These are phyloP conservation scores for Enteromius thamalakanensis DNA, from an alignment of 2,797 vertebrate genomes.

Conservation along the genomic window DNA sequence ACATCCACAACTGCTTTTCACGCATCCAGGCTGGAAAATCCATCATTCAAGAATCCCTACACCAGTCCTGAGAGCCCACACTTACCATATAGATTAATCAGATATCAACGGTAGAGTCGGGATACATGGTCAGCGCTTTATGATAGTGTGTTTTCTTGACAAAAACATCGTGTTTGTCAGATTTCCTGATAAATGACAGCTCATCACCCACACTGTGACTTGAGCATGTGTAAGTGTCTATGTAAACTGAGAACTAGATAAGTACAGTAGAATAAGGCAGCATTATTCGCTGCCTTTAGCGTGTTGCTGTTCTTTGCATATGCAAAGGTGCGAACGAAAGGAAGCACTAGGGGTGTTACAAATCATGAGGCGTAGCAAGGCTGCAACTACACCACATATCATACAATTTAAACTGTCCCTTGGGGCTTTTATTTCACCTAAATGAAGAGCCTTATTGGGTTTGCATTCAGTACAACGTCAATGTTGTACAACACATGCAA, in stretches of 20 bases:
- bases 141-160: conserved; percentile 35
- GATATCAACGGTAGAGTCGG: conserved; percentile 21
- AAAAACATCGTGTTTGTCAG: conserved; percentile 43
- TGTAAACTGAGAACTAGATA: neutral
- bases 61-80: conserved; percentile 63
- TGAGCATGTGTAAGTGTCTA: conserved; percentile 6
- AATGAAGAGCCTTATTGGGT: conserved; percentile 24
- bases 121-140: conserved; percentile 36
- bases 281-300: conserved; percentile 13
- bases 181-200: conserved; percentile 38
- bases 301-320: conserved; percentile 3
- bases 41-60: conserved; percentile 62
- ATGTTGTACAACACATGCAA: conserved; percentile 9
- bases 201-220: neutral
- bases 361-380: conserved; percentile 14
- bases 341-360: conserved; percentile 18
- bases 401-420: conserved; percentile 5
- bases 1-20: conserved; percentile 74
- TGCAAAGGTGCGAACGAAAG: conserved; percentile 19
- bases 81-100: conserved; percentile 67
- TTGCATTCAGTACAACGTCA: neutral
- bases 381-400: neutral
- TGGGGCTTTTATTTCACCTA: neutral
- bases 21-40: conserved; percentile 66
- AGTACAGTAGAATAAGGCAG: conserved; percentile 2